Percentiles rank a stretch among this genome's conserved stretches.
Evolutionary conservation across 2,113 vertebrate genomes (phyloP).

Genomic region (Brevimyrus niger): DNA sequence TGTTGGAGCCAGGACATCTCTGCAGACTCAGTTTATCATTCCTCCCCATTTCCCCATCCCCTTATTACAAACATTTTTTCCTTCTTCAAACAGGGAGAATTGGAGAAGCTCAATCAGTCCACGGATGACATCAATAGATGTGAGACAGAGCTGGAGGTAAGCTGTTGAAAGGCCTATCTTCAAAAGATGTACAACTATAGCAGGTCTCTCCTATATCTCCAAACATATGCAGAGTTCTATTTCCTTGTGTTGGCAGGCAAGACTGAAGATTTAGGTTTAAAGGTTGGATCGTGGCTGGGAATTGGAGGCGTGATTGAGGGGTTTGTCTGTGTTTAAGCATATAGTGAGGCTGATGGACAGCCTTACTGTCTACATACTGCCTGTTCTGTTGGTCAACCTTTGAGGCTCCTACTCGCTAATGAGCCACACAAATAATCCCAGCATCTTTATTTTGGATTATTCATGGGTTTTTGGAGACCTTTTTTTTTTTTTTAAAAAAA

Average conservation of each 20-base stretch:
- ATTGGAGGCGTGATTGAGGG: neutral
- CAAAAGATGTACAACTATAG: neutral
- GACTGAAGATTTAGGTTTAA: neutral
- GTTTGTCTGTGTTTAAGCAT: neutral
- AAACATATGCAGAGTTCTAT: neutral
- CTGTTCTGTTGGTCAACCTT: neutral
- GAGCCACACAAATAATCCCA: neutral
- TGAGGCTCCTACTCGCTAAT: neutral
- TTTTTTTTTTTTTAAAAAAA: neutral
- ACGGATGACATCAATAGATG: constrained; percentile 93
- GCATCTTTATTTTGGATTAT: neutral
- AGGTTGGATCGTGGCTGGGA: neutral
- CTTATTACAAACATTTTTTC: constrained; percentile 15
- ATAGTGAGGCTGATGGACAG: neutral
- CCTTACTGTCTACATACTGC: neutral
- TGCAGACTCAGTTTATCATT: neutral
- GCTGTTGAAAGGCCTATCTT: neutral
- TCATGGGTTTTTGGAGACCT: neutral
- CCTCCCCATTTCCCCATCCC: neutral
- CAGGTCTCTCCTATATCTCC: neutral
- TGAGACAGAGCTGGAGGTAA: constrained; percentile 93
- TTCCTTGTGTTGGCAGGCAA: neutral
- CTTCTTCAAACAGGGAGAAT: constrained; percentile 72
- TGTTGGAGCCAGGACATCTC: neutral
- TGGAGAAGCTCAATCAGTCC: constrained; percentile 95